Base-by-base conservation (phyloP, 2,797 vertebrate genomes). In the Esox lucius region DNA sequence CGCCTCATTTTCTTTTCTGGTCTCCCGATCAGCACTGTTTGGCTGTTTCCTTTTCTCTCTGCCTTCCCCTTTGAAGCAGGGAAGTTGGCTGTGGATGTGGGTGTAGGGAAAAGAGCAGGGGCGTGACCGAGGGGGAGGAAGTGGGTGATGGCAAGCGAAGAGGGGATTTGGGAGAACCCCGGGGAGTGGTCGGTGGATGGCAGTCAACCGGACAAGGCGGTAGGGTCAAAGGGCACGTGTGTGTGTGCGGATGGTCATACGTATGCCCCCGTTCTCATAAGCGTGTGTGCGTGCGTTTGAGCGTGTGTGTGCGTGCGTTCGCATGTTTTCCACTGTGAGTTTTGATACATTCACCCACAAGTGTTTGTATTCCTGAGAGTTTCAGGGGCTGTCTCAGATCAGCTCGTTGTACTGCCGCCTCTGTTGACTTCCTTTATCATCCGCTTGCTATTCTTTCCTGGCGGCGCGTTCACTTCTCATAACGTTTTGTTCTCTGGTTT, bases 31-130 rank as follows among this genome's bases (percentile, higher is more conserved):
- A 65, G 61, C 66, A 56, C 35, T 42, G 49, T 72, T n/a, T 19
- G n/a, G 24, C 17, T 59, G 19, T 56, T 56, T 51, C 59, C 39
- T 56, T 56, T 33, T 51, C 67, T 68, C 62, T 65, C 62, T 13
- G 4, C 6, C 62, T 65, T 31, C 22, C 28, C 61, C 13, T 24
- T 65, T 65, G 24, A n/a, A 24, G 5, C 28, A 49, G 48, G 65
- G 74, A 59, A 75, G 70, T 70, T 68, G 70, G 70, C 39, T 17
- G 70, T 73, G 77, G 39, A 33, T 70, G 75, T 42, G 31, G 65
- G 74, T 51, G 48, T n/a, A 66, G 16, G 65, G 79, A 70, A 79
- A 75, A 79, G 75, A 51, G 66, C 68, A 65, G 67, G 46, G 70
- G 35, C 26, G 17, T 17, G n/a, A 46, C 19, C 4, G 65, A 39